Evolutionary conservation across 2,888 invertebrate species (phyloP).

Genomic region (Euzetes globulus): DNA sequence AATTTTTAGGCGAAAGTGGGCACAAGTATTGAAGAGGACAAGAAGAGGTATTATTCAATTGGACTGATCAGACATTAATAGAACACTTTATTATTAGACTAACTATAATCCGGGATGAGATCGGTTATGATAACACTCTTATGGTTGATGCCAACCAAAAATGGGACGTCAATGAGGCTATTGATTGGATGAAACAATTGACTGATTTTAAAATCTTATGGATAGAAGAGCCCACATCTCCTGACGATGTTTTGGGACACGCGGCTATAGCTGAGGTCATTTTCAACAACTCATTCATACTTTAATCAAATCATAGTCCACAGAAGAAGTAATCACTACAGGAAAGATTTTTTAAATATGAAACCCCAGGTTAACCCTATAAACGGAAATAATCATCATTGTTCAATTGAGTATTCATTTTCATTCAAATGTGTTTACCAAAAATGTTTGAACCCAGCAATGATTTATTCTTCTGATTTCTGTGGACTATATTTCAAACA

Average conservation of each 20-base stretch:
- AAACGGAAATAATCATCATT: no score
- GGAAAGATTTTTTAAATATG: no score
- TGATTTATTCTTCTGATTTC: no score
- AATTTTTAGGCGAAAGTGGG: constrained; percentile 66
- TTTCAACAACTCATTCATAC: no score
- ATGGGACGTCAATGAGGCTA: constrained; percentile 77
- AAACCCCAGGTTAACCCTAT: no score
- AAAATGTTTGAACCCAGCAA: no score
- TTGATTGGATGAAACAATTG: constrained; percentile 73
- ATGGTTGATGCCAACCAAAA: constrained; percentile 84
- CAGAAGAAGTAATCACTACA: no score
- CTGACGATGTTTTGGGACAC: constrained; percentile 83
- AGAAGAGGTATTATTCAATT: constrained; percentile 46
- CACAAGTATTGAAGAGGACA: constrained; percentile 65
- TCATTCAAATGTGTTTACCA: no score
- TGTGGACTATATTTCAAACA: no score
- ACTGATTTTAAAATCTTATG: constrained; percentile 66
- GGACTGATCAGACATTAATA: not conserved
- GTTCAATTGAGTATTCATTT: no score
- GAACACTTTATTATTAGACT: constrained; percentile 52
- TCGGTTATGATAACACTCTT: constrained; percentile 66
- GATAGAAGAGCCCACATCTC: constrained; percentile 87
- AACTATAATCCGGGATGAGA: constrained; percentile 62
- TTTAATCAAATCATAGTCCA: no score
- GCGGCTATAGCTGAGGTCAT: constrained; percentile 64